These are phyloP conservation scores for Luffia ferchaultella DNA, from an alignment of 2,888 invertebrate genomes.

Conservation along the genomic window DNA sequence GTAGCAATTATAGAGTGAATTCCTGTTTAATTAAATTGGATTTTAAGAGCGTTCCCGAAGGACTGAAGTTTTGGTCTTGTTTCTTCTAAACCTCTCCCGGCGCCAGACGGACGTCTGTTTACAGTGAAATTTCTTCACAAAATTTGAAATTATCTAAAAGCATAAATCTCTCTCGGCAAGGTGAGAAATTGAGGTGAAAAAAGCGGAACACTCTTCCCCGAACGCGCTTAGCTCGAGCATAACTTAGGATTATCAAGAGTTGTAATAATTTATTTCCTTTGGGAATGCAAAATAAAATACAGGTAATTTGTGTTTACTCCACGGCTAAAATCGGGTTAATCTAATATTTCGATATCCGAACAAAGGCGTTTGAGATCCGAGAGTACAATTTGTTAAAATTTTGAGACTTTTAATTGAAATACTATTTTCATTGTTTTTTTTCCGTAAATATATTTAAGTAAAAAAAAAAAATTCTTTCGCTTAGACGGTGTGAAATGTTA, in stretches of 20 bases:
- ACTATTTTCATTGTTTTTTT: too few species aligned
- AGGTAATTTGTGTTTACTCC: not conserved
- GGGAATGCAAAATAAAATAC: not conserved
- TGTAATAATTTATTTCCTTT: not conserved
- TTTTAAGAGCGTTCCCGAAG: not conserved
- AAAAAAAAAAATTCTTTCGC: too few species aligned
- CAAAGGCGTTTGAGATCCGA: not conserved
- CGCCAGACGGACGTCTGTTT: not conserved
- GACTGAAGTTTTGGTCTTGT: not conserved
- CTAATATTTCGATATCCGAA: not conserved
- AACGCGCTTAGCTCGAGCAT: not conserved
- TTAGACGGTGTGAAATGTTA: too few species aligned
- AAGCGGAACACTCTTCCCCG: not conserved
- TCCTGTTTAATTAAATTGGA: not conserved
- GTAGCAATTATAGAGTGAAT: not conserved
- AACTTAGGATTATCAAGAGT: not conserved
- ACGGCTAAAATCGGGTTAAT: not conserved
- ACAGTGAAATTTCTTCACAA: not conserved
- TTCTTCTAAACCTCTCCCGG: not conserved
- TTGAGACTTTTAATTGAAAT: too few species aligned
- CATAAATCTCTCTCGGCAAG: not conserved
- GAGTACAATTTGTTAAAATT: too few species aligned
- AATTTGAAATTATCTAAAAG: not conserved
- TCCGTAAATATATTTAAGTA: too few species aligned
- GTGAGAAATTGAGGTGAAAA: not conserved